phyloP scores from a whole-genome alignment of 2,888 invertebrate genomes.

The Epistrophe eligans region DNA sequence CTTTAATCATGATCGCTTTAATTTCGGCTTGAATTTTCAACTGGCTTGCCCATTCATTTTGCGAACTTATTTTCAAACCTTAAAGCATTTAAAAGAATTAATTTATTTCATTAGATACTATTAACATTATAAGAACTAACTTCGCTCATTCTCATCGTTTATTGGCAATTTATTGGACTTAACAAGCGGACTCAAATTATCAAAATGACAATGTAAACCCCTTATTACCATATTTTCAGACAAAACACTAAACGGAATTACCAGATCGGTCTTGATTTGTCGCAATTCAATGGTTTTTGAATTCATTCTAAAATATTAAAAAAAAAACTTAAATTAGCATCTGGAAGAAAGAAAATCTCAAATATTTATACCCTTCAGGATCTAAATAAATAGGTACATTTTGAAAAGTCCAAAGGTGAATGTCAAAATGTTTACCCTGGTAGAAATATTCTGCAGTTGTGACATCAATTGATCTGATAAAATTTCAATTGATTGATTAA shows the following conservation, averaged over 20 bases:
- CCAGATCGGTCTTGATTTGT: slow-evolving; percentile 68
- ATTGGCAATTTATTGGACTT: slow-evolving; percentile 71
- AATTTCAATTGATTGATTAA: neutral
- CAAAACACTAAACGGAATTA: slow-evolving; percentile 79
- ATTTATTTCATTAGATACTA: neutral
- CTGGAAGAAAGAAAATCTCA: neutral
- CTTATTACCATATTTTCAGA: slow-evolving; percentile 79
- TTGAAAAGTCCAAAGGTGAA: slow-evolving; percentile 81
- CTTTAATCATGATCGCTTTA: slow-evolving; percentile 70
- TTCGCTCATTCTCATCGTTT: slow-evolving; percentile 30
- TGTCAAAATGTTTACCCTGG: slow-evolving; percentile 76
- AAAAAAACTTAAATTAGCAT: neutral
- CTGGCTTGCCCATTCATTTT: slow-evolving; percentile 79
- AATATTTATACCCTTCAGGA: slow-evolving; percentile 77
- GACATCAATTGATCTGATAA: slow-evolving; percentile 77
- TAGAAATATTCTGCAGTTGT: slow-evolving; percentile 78
- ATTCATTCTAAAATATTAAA: slow-evolving; percentile 76
- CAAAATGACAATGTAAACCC: slow-evolving; percentile 79
- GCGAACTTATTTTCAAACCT: slow-evolving; percentile 77
- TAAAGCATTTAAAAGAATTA: neutral
- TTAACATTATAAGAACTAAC: neutral
- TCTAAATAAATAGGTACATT: slow-evolving; percentile 79
- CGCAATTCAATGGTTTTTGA: slow-evolving; percentile 77
- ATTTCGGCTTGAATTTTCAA: slow-evolving; percentile 78
- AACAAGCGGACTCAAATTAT: slow-evolving; percentile 79